phyloP scores from a whole-genome alignment of 2,797 vertebrate species.

The Aselliscus stoliczkanus region DNA sequence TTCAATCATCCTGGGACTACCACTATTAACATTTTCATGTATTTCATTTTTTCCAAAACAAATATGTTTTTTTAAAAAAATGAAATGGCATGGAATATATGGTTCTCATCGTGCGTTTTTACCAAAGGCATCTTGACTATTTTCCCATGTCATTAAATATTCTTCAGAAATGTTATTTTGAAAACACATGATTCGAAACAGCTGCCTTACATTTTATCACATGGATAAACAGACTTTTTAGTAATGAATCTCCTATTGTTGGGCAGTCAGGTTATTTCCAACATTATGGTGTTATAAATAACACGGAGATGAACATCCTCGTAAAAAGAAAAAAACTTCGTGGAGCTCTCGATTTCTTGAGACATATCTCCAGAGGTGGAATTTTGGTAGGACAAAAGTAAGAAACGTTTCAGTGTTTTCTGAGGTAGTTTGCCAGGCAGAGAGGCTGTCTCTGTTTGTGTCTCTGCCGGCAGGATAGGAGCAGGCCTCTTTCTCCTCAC shows the following conservation, averaged over 20 bases:
- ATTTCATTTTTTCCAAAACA: background rate
- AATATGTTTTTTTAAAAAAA: constrained; percentile 19
- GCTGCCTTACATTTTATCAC: constrained; percentile 26
- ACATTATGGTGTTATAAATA: background rate
- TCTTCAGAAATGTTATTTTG: constrained; percentile 51
- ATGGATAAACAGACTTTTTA: background rate
- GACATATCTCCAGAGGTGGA: background rate
- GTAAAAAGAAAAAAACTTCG: background rate
- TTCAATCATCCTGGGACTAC: background rate
- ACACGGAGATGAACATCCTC: background rate
- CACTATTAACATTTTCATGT: background rate
- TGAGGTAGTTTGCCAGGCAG: background rate
- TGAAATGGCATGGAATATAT: background rate
- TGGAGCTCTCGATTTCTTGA: background rate
- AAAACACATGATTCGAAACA: constrained; percentile 51
- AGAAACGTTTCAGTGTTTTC: background rate
- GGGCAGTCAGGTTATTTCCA: background rate
- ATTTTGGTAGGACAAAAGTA: background rate
- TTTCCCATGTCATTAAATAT: constrained; percentile 59
- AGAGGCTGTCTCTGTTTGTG: background rate
- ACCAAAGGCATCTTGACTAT: constrained; percentile 30
- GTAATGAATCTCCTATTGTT: background rate
- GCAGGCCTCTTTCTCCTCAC: background rate
- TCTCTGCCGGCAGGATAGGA: fast-evolving
- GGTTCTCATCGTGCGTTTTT: constrained; percentile 22